Evolutionary conservation across 2,113 vertebrate genomes (phyloP), one percentile per base, ranked within the genome.

Genomic region (Reinhardtius hippoglossoides): DNA sequence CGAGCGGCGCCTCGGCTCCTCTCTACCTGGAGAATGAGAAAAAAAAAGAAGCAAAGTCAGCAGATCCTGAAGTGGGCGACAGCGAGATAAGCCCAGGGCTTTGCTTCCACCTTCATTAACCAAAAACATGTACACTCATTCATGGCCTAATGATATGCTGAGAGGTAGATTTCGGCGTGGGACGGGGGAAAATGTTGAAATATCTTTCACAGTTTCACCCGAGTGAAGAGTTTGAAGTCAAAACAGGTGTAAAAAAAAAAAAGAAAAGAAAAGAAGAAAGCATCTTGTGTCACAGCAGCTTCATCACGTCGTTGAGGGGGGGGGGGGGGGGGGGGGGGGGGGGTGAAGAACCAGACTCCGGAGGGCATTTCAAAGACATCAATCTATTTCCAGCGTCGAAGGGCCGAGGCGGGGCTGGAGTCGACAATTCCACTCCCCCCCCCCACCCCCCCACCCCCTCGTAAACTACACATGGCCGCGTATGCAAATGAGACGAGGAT

Each of bases 331-430:
- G n/a, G 67, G 54, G n/a, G 67, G 54, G n/a, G 67, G n/a, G n/a
- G 54, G n/a, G 67, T 8, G 24, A 65, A 60, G 77, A 61, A 68
- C 24, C 3, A 62, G 63, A 79, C 71, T 74, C 72, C 50, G 60
- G 81, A 88, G 88, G 87, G 54, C 89, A 70, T 83, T 90, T 80
- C 71, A 92, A 89, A 91, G 87, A 78, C 79, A 85, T 87, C 83
- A 84, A 88, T 90, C 85, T 84, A 71, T 87, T 75, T 56, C 44
- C 63, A 35, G 8, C 5, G 20, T 21, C 27, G 42, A 70, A 52
- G 69, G 48, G 37, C 37, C 3, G 40, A 61, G 62, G 77, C 13
- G 7, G 70, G 81, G 60, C 74, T 48, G 69, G 50, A 81, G 78
- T 66, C 59, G n/a, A n/a, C n/a, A 9, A 63, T 4, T n/a, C n/a